A percentile compares a stretch with the other conserved stretches of the same genome.
Conservation (phyloP, 2,113 vertebrate species). For the Ranitomeya imitator region DNA sequence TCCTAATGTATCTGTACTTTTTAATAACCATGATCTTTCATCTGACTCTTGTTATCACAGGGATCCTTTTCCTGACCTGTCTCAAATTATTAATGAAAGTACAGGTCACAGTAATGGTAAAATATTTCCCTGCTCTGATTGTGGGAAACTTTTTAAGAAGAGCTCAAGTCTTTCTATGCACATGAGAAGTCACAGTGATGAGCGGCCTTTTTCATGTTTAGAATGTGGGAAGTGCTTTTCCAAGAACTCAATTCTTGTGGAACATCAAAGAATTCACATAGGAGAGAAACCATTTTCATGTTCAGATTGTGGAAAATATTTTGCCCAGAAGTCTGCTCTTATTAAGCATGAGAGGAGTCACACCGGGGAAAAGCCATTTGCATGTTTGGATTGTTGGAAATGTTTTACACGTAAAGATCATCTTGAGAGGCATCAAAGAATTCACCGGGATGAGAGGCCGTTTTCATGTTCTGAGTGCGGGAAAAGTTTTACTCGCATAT, state of each 20-base stretch:
- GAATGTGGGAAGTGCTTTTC: slow-evolving; percentile 2
- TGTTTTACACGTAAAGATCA: background rate
- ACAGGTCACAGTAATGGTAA: background rate
- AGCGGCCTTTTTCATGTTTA: slow-evolving; percentile 11
- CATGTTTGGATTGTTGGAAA: background rate
- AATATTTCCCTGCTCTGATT: background rate
- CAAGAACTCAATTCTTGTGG: too few species aligned
- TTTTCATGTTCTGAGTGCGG: slow-evolving; percentile 18
- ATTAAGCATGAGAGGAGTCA: background rate
- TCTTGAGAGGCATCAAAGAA: slow-evolving; percentile 63
- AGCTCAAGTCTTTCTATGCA: slow-evolving; percentile 14
- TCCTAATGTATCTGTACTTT: too few species aligned
- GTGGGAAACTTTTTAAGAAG: slow-evolving; percentile 17
- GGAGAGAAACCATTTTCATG: background rate
- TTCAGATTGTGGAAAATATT: slow-evolving; percentile 5
- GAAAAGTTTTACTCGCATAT: background rate
- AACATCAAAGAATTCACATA: too few species aligned
- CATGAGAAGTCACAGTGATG: slow-evolving; percentile 9
- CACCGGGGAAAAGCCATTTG: background rate
- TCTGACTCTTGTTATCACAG: background rate
- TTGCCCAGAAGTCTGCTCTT: background rate
- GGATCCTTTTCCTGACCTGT: background rate
- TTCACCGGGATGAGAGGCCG: slow-evolving; percentile 59
- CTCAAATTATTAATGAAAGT: background rate
- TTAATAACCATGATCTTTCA: too few species aligned